Evolutionary conservation across 1,140 invertebrate species (phyloP).

Genomic region (Trichomalopsis sarcophagae): DNA sequence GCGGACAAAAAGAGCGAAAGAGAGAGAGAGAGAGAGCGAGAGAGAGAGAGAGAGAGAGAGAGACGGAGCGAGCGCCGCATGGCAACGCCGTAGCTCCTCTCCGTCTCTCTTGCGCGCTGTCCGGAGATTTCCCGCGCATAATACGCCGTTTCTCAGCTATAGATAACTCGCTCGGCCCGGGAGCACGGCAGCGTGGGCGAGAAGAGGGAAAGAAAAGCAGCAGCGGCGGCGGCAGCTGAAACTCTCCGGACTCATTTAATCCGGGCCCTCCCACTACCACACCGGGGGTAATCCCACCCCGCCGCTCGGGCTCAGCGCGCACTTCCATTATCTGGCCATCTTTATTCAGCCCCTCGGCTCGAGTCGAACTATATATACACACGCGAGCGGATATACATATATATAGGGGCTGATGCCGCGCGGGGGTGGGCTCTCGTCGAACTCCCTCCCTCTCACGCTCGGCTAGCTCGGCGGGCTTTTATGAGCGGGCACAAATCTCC

Average conservation of each 20-base stretch:
- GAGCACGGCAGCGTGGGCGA: not conserved
- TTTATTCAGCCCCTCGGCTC: conserved; percentile 65
- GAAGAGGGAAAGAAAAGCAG: conserved; percentile 13
- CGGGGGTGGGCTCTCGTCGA: conserved; percentile 36
- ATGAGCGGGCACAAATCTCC: conserved; percentile 73
- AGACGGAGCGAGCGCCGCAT: not conserved
- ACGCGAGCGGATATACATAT: conserved; percentile 26
- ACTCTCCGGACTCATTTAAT: conserved; percentile 58
- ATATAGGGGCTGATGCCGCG: not conserved
- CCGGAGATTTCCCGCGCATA: conserved; percentile 10
- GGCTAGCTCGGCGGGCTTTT: conserved; percentile 66
- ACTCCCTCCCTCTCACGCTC: conserved; percentile 32
- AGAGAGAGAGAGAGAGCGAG: conserved; percentile 14
- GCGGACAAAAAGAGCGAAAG: not conserved
- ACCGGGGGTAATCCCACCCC: conserved; percentile 59
- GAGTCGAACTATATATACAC: not conserved
- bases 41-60: conserved; percentile 12
- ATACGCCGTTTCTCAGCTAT: conserved; percentile 9
- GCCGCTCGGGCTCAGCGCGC: conserved; percentile 25
- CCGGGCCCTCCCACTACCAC: conserved; percentile 53
- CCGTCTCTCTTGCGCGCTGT: not conserved
- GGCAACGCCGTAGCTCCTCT: not conserved
- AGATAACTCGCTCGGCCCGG: conserved; percentile 26
- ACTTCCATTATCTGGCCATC: conserved; percentile 70
- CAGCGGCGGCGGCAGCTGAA: conserved; percentile 34